Evolutionary conservation across 1,140 invertebrate species (phyloP).

Genomic region (Elysia chlorotica): DNA sequence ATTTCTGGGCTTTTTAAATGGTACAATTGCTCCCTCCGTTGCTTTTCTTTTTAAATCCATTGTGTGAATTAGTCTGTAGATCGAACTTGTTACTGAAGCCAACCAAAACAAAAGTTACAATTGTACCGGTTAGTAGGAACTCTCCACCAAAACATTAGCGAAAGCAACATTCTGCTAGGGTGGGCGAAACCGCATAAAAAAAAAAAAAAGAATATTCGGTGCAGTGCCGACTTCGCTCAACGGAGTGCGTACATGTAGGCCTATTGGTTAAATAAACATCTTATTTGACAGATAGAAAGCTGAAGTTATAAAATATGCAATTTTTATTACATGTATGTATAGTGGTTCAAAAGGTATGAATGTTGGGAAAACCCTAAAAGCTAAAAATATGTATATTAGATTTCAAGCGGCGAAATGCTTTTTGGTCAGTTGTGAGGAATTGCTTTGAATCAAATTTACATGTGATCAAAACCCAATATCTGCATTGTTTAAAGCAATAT

Average conservation of each 20-base stretch:
- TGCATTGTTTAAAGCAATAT: no score
- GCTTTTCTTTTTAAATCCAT: constrained; percentile 59
- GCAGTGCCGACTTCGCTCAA: not conserved
- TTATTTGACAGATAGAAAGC: no score
- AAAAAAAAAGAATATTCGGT: not conserved
- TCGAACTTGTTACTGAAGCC: not conserved
- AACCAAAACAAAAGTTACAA: not conserved
- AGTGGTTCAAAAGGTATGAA: not conserved
- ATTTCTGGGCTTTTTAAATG: constrained; percentile 73
- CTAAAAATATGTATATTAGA: no score
- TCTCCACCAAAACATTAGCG: not conserved
- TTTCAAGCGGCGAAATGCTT: no score
- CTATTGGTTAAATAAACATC: not conserved
- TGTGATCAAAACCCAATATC: no score
- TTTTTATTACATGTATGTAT: not conserved
- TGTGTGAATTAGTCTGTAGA: not conserved
- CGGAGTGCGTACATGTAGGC: not conserved
- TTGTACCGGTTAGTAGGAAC: not conserved
- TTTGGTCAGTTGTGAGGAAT: no score
- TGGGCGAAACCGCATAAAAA: no score
- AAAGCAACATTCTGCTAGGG: not conserved
- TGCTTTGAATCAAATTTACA: no score
- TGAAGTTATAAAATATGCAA: no score
- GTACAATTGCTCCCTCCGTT: constrained; percentile 71
- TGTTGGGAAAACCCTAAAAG: no score